Percentiles rank a stretch among this genome's conserved stretches.
Evolutionary conservation across 2,113 vertebrate species (phyloP).

Genomic region (Thunnus maccoyii): DNA sequence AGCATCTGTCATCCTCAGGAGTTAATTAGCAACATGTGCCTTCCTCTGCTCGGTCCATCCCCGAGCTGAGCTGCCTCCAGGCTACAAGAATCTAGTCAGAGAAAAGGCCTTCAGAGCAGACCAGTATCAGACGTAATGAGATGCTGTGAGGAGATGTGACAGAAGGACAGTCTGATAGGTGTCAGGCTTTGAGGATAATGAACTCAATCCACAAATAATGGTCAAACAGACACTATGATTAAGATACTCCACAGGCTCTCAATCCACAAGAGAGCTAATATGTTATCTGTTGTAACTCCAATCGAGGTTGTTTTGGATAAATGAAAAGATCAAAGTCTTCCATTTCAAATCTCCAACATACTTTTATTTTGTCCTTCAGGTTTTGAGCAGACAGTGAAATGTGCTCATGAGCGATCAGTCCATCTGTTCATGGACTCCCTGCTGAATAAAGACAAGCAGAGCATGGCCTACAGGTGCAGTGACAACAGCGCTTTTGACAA

Average conservation of each 20-base stretch:
- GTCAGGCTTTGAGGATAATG: constrained; percentile 42
- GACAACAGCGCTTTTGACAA: constrained; percentile 89
- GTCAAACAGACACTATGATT: constrained; percentile 11
- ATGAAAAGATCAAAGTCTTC: constrained; percentile 4
- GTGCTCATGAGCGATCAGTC: constrained; percentile 93
- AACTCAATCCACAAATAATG: constrained; percentile 44
- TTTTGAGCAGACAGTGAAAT: constrained; percentile 93
- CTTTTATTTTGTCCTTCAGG: constrained; percentile 80
- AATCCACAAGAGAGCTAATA: constrained; percentile 6
- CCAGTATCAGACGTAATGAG: constrained; percentile 46
- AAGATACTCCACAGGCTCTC: neutral
- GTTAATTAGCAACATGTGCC: constrained; percentile 77
- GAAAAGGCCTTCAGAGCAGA: constrained; percentile 45
- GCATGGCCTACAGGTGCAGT: constrained; percentile 90
- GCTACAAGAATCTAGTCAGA: constrained; percentile 52
- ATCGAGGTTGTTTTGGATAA: neutral
- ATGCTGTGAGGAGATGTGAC: constrained; percentile 48
- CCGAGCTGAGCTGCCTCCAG: constrained; percentile 67
- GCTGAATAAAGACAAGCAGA: constrained; percentile 87
- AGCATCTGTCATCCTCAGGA: constrained; percentile 74
- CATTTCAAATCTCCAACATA: neutral
- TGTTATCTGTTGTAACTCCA: neutral
- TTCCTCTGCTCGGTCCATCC: constrained; percentile 46
- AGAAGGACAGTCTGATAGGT: constrained; percentile 49
- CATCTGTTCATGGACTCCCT: constrained; percentile 96